Base-by-base conservation (phyloP, 2,888 invertebrate genomes). In the Amphimallon solstitiale region DNA sequence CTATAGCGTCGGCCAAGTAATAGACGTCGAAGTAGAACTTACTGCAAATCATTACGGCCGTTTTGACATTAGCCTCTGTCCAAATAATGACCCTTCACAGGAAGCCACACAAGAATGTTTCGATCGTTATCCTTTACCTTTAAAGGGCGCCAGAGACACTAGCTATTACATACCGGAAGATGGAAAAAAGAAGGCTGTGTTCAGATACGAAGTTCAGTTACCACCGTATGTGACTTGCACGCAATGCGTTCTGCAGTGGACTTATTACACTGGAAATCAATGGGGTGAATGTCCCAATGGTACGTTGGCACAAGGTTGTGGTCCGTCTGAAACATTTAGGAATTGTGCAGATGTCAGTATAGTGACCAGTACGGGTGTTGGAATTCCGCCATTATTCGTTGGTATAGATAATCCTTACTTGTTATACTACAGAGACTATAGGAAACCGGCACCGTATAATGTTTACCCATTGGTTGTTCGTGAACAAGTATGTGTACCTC, bases 241-340 rank as follows among this genome's bases (percentile, higher is more conserved):
- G 0, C 94, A 94, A 75, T 96, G 96, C 77, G 93, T 96, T 2
- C 79, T 96, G n/a, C 95, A 95, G 78, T 96, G 96, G 96, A 94
- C 90, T 65, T 96, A 95, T 80, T 92, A 90, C 73, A 94, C 95
- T 65, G 92, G 93, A 87, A 96, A 96, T 78, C 94, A 94, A 89
- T 96, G 95, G 95, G 96, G 95, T 4, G 88, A 87, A 15, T 95
- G 95, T 77, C 82, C 87, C 0, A 94, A 95, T 79, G 95, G 95
- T 45, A 93, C 93, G 0, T 92, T 94, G 77, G 92, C 92, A 0
- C 90, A 93, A 0, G 95, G 95, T 1, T 95, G 95, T 77, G 95
- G 95, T n/a, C 87, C 89, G 70, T 92, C 95, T 6, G 95, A 96
- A 83, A 94, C 94, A 0, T 96, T 96, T 83, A 85, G 93, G 67